Evolutionary conservation across 2,888 invertebrate species (phyloP).

Genomic region (Drosophila paranaensis): DNA sequence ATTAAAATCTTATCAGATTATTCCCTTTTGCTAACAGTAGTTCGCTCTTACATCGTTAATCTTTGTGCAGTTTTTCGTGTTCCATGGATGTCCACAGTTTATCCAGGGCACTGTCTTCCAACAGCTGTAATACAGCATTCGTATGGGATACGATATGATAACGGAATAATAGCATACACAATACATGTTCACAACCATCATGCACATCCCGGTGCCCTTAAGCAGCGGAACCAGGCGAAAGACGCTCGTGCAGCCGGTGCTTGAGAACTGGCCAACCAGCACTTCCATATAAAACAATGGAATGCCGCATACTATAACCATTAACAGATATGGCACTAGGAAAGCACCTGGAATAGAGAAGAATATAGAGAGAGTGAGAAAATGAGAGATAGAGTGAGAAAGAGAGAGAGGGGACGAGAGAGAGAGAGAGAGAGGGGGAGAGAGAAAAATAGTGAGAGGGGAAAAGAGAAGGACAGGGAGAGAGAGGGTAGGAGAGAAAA

Average conservation of each 20-base stretch:
- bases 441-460: too few relatives aligned
- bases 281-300: constrained; percentile 95
- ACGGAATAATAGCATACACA: constrained; percentile 94
- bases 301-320: constrained; percentile 92
- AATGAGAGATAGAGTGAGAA: too few relatives aligned
- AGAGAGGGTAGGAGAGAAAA: too few relatives aligned
- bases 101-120: constrained; percentile 90
- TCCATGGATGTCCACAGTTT: constrained; percentile 92
- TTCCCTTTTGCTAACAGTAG: neutral
- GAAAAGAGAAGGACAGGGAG: too few relatives aligned
- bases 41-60: constrained; percentile 62
- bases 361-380: neutral
- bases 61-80: constrained; percentile 89
- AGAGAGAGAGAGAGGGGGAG: too few relatives aligned
- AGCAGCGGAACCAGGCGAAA: constrained; percentile 93
- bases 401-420: too few relatives aligned
- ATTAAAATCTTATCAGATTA: neutral
- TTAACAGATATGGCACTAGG: constrained; percentile 93
- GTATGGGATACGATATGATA: constrained; percentile 93
- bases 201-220: constrained; percentile 95
- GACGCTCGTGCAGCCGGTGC: constrained; percentile 92
- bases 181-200: constrained; percentile 92
- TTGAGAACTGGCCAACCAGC: constrained; percentile 93
- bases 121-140: constrained; percentile 90
- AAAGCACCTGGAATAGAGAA: constrained; percentile 87